phyloP scores from a whole-genome alignment of 2,888 invertebrate genomes.

The Lepidochitona cinerea region DNA sequence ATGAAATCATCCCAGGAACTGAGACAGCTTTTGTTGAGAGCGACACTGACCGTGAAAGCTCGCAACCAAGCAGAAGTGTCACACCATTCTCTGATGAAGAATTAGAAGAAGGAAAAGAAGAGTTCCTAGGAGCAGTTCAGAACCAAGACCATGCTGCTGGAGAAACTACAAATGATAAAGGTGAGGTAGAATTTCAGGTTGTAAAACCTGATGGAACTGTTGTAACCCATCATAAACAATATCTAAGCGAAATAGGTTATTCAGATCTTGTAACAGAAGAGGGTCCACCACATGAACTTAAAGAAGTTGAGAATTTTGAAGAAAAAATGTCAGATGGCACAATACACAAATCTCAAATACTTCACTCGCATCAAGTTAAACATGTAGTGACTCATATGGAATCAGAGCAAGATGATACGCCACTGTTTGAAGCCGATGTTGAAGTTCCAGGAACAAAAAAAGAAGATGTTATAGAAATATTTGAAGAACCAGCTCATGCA shows the following conservation, averaged over 20 bases:
- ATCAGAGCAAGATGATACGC: constrained; percentile 12
- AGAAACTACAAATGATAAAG: not conserved
- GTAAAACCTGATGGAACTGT: not conserved
- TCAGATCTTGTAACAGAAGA: not conserved
- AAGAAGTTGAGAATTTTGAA: constrained; percentile 7
- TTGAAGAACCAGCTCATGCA: constrained; percentile 32
- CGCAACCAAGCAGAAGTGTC: not conserved
- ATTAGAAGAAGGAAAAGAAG: not conserved
- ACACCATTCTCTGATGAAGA: not conserved
- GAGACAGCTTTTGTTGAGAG: constrained; percentile 49
- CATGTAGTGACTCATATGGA: constrained; percentile 4
- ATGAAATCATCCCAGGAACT: constrained; percentile 59
- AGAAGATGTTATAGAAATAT: constrained; percentile 38
- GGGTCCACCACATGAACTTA: constrained; percentile 15
- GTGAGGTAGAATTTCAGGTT: constrained; percentile 1
- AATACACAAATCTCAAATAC: not conserved
- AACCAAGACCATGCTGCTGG: not conserved
- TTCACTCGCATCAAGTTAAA: not conserved
- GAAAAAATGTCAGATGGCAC: constrained; percentile 33
- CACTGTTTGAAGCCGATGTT: constrained; percentile 26
- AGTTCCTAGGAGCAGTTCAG: not conserved
- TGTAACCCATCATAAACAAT: not conserved
- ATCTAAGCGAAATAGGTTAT: not conserved
- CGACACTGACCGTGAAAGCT: not conserved
- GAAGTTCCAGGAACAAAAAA: constrained; percentile 36